Percentiles rank a stretch among this genome's conserved stretches.
phyloP scores from a whole-genome alignment of 2,888 invertebrate genomes.

The Mythimna loreyi region DNA sequence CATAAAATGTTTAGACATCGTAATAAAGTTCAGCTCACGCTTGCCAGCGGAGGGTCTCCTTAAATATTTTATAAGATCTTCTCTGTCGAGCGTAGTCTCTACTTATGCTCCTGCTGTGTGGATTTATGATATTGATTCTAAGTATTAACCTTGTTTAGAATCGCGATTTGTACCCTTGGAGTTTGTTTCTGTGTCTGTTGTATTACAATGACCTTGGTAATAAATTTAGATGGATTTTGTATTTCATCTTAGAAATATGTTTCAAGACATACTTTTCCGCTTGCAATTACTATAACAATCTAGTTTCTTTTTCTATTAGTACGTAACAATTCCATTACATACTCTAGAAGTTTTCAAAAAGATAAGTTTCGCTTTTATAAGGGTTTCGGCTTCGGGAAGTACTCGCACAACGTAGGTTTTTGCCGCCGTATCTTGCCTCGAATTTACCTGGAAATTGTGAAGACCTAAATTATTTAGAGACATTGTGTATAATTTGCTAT shows the following conservation, averaged over 20 bases:
- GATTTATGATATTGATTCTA: conserved; percentile 60
- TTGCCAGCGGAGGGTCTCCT: conserved; percentile 35
- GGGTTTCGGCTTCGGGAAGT: not conserved
- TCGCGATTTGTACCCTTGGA: conserved; percentile 37
- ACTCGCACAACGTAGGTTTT: not conserved
- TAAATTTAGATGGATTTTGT: not conserved
- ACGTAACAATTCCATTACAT: not conserved
- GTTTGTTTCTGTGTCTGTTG: conserved; percentile 10
- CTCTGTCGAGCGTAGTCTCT: conserved; percentile 45
- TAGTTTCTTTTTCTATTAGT: not conserved
- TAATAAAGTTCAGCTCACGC: conserved; percentile 57
- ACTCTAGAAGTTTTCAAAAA: not conserved
- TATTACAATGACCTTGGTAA: not conserved
- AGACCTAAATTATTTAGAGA: not conserved
- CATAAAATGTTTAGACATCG: conserved; percentile 50
- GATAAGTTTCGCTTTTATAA: not conserved
- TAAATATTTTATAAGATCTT: conserved; percentile 62
- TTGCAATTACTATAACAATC: too few species aligned
- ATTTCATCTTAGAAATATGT: too few species aligned
- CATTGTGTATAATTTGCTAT: not conserved
- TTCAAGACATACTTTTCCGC: not conserved
- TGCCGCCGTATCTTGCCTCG: not conserved
- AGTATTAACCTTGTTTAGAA: conserved; percentile 58
- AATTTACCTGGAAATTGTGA: not conserved
- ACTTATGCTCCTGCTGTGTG: conserved; percentile 38